Evolutionary conservation across 2,888 invertebrate genomes (phyloP).

Genomic region (Odontocolon sp.): DNA sequence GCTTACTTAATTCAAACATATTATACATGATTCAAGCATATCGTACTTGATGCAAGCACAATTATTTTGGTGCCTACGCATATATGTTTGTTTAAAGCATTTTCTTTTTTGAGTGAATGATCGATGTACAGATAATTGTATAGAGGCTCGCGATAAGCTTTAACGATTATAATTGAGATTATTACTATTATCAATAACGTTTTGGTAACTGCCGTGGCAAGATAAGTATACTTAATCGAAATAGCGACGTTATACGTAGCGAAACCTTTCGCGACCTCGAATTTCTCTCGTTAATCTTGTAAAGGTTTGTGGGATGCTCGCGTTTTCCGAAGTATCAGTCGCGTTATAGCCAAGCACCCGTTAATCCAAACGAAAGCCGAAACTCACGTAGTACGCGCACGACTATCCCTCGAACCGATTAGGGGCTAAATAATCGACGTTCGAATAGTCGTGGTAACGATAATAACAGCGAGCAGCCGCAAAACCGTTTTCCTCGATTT

Average conservation of each 20-base stretch:
- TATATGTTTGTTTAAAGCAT: too few species aligned
- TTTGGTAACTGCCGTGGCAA: background rate
- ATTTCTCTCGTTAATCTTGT: background rate
- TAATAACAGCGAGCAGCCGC: background rate
- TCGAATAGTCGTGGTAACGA: background rate
- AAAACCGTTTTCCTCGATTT: constrained; percentile 7
- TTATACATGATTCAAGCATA: too few species aligned
- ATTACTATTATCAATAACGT: background rate
- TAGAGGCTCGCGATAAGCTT: constrained; percentile 1
- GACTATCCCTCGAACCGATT: constrained; percentile 4
- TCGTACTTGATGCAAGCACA: too few species aligned
- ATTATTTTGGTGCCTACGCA: too few species aligned
- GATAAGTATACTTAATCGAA: background rate
- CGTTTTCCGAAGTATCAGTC: background rate
- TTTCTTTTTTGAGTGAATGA: too few species aligned
- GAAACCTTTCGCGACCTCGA: background rate
- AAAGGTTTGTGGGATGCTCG: background rate
- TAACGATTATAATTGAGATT: background rate
- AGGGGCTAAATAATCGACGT: constrained; percentile 3
- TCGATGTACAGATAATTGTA: too few species aligned
- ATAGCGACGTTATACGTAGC: background rate
- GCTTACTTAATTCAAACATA: too few species aligned
- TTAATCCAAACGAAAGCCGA: constrained; percentile 11
- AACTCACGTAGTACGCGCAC: background rate
- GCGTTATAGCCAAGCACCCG: background rate